Percentiles rank a stretch among this genome's conserved stretches.
These are phyloP conservation scores for Didymodactylos carnosus DNA, from an alignment of 2,888 invertebrate species.

Conservation along the genomic window DNA sequence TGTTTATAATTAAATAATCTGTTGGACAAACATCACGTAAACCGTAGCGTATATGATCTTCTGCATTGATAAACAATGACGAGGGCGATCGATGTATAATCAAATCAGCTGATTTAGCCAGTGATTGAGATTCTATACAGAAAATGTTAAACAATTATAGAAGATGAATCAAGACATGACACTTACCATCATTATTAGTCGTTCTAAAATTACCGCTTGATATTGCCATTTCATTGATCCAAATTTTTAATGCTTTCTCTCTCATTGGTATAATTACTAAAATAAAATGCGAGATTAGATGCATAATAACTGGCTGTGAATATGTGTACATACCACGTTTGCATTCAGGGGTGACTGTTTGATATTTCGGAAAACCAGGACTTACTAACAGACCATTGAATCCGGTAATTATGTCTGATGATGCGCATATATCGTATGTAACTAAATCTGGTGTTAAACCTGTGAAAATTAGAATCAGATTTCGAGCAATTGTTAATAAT, in stretches of 20 bases:
- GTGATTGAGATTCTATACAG: no score
- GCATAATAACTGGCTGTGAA: no score
- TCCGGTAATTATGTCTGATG: background rate
- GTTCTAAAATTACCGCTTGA: background rate
- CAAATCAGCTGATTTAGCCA: no score
- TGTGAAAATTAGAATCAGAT: background rate
- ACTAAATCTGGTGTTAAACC: background rate
- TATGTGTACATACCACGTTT: no score
- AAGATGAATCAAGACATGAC: background rate
- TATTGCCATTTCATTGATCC: conserved; percentile 3
- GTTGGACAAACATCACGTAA: background rate
- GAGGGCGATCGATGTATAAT: no score
- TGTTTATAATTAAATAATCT: background rate
- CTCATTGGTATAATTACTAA: background rate
- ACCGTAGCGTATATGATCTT: no score
- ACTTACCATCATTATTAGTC: background rate
- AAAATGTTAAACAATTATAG: background rate
- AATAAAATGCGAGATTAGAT: no score
- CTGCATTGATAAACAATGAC: no score
- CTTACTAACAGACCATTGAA: background rate
- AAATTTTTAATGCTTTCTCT: conserved; percentile 3
- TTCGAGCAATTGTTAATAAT: background rate
- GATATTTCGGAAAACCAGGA: conserved; percentile 4
- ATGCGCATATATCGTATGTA: background rate
- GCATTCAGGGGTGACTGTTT: background rate